Conservation (phyloP, 2,113 vertebrate species). For the Enhydra lutris region DNA sequence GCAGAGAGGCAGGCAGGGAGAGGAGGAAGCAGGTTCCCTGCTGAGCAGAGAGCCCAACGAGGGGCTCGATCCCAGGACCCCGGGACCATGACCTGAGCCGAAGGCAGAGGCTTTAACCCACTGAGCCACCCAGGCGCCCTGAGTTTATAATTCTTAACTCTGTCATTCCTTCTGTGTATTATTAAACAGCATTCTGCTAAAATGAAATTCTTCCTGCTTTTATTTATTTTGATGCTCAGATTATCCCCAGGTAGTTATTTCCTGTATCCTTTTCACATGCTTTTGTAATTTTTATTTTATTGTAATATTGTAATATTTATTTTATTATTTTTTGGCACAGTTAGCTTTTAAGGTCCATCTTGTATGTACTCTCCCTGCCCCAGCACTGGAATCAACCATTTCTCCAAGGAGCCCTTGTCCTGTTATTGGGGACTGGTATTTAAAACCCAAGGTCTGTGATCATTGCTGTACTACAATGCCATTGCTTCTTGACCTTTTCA, state of each 20-base stretch:
- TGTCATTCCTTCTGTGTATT: background rate
- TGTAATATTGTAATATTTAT: too few relatives aligned
- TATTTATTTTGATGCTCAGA: conserved; percentile 32
- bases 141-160: conserved; percentile 10
- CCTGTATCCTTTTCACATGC: background rate
- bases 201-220: background rate
- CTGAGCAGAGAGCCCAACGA: too few relatives aligned
- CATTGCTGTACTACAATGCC: background rate
- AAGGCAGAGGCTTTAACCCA: too few relatives aligned
- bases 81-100: too few relatives aligned
- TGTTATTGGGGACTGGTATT: background rate
- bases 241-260: background rate
- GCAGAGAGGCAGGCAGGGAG: too few relatives aligned
- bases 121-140: too few relatives aligned
- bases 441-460: background rate
- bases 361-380: background rate
- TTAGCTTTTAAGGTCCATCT: background rate
- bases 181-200: conserved; percentile 1
- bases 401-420: background rate
- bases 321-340: background rate
- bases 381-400: background rate
- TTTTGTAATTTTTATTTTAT: background rate
- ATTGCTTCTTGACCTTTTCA: background rate
- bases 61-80: too few relatives aligned
- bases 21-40: too few relatives aligned